Percentiles rank a stretch among this genome's conserved stretches.
phyloP scores from a whole-genome alignment of 2,888 invertebrate species.

The Aphidius colemani region DNA sequence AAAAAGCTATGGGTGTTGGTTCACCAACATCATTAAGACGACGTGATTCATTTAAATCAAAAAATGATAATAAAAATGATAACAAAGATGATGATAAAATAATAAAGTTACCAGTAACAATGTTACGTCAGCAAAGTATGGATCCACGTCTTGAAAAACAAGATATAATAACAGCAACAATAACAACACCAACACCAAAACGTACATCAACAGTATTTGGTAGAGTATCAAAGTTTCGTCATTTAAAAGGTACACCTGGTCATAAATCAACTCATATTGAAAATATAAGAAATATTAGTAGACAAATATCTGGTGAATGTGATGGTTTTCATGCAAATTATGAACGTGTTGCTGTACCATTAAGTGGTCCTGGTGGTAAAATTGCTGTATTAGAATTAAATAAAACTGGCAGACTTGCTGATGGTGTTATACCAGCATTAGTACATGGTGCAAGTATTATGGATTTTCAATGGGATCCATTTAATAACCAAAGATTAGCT shows the following conservation, averaged over 20 bases:
- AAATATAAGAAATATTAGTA: conserved; percentile 86
- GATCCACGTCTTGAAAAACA: conserved; percentile 61
- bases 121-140: conserved; percentile 62
- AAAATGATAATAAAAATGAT: conserved; percentile 60
- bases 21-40: conserved; percentile 78
- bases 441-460: conserved; percentile 87
- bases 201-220: conserved; percentile 87
- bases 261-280: conserved; percentile 92
- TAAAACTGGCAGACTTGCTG: conserved; percentile 76
- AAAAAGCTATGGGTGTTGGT: conserved; percentile 50
- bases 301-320: conserved; percentile 92
- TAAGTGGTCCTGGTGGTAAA: conserved; percentile 89
- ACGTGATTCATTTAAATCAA: conserved; percentile 71
- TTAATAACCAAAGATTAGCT: conserved; percentile 76
- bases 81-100: conserved; percentile 61
- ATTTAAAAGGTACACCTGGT: conserved; percentile 86
- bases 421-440: conserved; percentile 83
- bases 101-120: conserved; percentile 42
- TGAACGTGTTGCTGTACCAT: conserved; percentile 85
- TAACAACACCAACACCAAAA: conserved; percentile 70
- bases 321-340: conserved; percentile 91
- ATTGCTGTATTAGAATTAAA: conserved; percentile 84
- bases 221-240: conserved; percentile 89
- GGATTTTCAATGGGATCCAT: conserved; percentile 96
- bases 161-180: conserved; percentile 61